These are phyloP conservation scores for Actias luna DNA, from an alignment of 2,888 invertebrate species.

Conservation along the genomic window DNA sequence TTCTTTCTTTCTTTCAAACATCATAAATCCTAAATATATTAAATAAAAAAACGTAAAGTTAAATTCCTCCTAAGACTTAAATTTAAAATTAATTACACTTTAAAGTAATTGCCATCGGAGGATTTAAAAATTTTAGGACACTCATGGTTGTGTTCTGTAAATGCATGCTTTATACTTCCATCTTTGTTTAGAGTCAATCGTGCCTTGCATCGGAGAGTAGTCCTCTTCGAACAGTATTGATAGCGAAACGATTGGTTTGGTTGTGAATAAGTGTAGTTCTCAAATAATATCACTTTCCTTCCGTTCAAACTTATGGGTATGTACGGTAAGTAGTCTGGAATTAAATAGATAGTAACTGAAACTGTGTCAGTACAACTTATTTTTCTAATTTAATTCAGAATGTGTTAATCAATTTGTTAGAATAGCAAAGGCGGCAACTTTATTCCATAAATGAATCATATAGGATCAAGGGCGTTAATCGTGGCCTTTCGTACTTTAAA, in stretches of 20 bases:
- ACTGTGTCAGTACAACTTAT: not conserved
- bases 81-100: not conserved
- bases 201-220: constrained; percentile 15
- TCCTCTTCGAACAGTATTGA: constrained; percentile 28
- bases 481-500: no score
- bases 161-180: constrained; percentile 23
- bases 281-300: constrained; percentile 25
- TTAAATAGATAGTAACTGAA: not conserved
- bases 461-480: no score
- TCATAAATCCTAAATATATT: no score
- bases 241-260: constrained; percentile 11
- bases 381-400: not conserved
- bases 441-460: no score
- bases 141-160: constrained; percentile 24
- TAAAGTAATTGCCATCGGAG: constrained; percentile 1
- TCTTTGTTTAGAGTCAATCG: constrained; percentile 16
- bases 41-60: not conserved
- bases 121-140: not conserved
- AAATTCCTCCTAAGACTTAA: not conserved
- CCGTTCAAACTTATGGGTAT: constrained; percentile 22
- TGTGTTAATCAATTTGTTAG: not conserved
- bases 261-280: constrained; percentile 29
- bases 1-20: no score
- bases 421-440: not conserved
- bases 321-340: not conserved